Evolutionary conservation across 2,797 vertebrate genomes (phyloP), one percentile per base, ranked within the genome.

Genomic region (Triplophysa yarkandensis): DNA sequence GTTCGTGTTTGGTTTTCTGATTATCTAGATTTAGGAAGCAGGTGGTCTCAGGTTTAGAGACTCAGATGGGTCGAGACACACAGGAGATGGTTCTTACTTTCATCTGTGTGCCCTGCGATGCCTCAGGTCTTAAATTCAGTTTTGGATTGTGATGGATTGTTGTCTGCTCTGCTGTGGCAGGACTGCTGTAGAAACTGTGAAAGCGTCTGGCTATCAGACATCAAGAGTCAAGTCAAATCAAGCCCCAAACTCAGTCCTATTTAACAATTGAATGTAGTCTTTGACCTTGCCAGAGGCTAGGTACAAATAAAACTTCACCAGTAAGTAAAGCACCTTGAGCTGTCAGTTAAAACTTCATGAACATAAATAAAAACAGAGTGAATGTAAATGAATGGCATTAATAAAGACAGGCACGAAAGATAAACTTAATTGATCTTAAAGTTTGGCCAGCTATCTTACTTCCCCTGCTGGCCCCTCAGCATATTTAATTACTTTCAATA

Each of bases 401-500:
- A 28, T n/a, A 21, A 3, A 60, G 8, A 27, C 41, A 7, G 11
- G 19, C 4, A 48, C 19, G n/a, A 50, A 4, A 50, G 46, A 48
- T 48, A 32, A 34, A 60, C n/a, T 58, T 21, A 57, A 19, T 50
- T 14, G 27, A 16, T 50, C 25, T 65, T 14, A 65, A 2, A 64
- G 60, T 30, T 28, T 16, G 14, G 23, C 36, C 14, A 34, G 25
- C 17, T 30, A 44, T 52, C 36, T 69, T 39, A 25, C 71, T 65
- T 54, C 66, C 28, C 17, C 67, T 74, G 32, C 61, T 75, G 65
- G 50, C 55, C 36, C 10, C 46, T 54, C 19, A 25, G 50, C 57
- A 14, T 28, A 55, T 46, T 72, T 27, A 1, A 50, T 25, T 1
- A 43, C n/a, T 65, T 54, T 60, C 25, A 48, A 14, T 68, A 41